Evolutionary conservation across 2,797 vertebrate genomes (phyloP), one percentile per base, ranked within the genome.

Genomic region (Falco concolor): DNA sequence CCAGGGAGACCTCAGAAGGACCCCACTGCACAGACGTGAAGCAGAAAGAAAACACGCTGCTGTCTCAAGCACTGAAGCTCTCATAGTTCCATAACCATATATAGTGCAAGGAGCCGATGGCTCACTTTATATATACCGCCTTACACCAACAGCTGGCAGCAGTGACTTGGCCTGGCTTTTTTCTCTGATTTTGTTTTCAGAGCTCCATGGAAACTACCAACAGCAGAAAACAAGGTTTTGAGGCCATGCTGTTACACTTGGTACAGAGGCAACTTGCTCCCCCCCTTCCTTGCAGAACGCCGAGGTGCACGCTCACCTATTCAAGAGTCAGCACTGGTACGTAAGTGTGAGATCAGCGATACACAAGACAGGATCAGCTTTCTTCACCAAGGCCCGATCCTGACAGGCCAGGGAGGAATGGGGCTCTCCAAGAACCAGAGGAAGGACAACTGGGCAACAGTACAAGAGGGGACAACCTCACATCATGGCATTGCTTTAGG

Each of bases 111-210:
- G 42, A 78, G 64, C 32, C 1, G 23, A 69, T 79, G 24, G 61
- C 87, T 84, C 59, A 64, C 27, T 38, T 78, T 19, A 76, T 61
- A 49, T 6, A 54, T 38, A 86, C 87, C 21, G 2, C 67, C 57
- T 61, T 5, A 86, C 11, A 76, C 92, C 93, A 94, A 95, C 50
- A 90, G 94, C 93, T 95, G 96, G 94, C 96, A 96, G 93, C 94
- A 95, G 54, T 30, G 85, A 56, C 80, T 86, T 50, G 83, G 83
- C 65, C 92, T 94, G 84, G 82, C 91, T 88, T 84, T 96, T 10
- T 27, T 81, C 89, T 88, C 65, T 45, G n/a, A 52, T 78, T 92
- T 75, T 96, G 89, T 96, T 95, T 92, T 73, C 54, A 61, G 8
- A 84, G 76, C 89, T 96, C 92, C 89, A 94, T 63, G 74, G 94